Evolutionary conservation across 2,888 invertebrate species (phyloP).

Genomic region (Acanthosoma haemorrhoidale): DNA sequence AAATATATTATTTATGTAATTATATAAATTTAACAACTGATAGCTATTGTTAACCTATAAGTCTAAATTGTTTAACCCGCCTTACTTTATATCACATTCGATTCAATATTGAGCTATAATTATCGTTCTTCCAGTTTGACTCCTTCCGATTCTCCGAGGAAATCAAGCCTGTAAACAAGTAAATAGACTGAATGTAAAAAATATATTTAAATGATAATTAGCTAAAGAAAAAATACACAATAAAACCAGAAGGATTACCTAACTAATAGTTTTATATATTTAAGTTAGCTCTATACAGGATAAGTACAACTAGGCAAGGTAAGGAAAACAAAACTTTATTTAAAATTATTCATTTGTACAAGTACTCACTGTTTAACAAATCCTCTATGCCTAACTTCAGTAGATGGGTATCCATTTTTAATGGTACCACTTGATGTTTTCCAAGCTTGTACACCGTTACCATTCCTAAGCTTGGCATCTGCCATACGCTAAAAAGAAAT

Average conservation of each 20-base stretch:
- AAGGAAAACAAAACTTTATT: too few species aligned
- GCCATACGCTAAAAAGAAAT: not conserved
- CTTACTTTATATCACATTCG: not conserved
- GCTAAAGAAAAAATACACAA: not conserved
- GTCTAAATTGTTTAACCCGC: not conserved
- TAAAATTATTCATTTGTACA: too few species aligned
- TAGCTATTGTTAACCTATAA: not conserved
- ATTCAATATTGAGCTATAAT: not conserved
- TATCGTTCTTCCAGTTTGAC: constrained; percentile 1
- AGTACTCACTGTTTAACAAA: constrained; percentile 17
- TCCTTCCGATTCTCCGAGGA: not conserved
- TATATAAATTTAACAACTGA: not conserved
- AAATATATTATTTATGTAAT: not conserved
- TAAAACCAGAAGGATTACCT: too few species aligned
- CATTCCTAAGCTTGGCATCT: not conserved
- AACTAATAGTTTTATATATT: too few species aligned
- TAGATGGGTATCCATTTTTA: not conserved
- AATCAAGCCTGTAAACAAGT: not conserved
- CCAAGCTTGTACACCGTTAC: not conserved
- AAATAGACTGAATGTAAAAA: not conserved
- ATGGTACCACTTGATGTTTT: not conserved
- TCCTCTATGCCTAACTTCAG: constrained; percentile 8
- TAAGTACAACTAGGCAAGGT: too few species aligned
- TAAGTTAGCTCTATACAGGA: too few species aligned
- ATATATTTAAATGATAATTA: not conserved